Conservation (phyloP, 2,797 vertebrate genomes). For the Cynodonichthys magdalenae region DNA sequence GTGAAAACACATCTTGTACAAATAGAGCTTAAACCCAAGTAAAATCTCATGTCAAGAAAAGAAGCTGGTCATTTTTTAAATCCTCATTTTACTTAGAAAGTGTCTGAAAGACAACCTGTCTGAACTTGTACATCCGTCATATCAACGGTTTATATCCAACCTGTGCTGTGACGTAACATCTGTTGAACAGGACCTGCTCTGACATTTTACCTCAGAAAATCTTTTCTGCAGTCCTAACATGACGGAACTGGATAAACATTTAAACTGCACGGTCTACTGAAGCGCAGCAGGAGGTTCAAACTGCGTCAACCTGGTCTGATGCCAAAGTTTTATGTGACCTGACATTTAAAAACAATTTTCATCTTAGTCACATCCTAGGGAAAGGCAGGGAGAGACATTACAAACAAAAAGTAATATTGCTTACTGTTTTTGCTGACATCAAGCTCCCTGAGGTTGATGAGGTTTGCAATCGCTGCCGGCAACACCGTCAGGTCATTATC, state of each 20-base stretch:
- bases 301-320: constrained; percentile 12
- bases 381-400: not conserved
- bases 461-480: constrained; percentile 96
- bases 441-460: constrained; percentile 98
- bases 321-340: not conserved
- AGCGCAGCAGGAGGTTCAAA: not conserved
- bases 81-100: not conserved
- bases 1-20: not conserved
- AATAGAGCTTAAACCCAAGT: not conserved
- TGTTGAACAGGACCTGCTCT: constrained; percentile 8
- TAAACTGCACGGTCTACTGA: constrained; percentile 17
- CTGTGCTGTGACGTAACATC: constrained; percentile 6
- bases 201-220: constrained; percentile 17
- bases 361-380: not conserved
- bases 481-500: constrained; percentile 96
- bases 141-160: constrained; percentile 10
- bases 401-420: constrained; percentile 35
- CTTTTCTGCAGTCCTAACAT: not conserved
- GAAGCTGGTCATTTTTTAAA: not conserved
- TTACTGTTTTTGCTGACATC: constrained; percentile 99
- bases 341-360: not conserved
- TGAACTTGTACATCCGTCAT: constrained; percentile 19
- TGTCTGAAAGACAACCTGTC: constrained; percentile 5
- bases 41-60: not conserved
- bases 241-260: not conserved